Evolutionary conservation across 2,888 invertebrate genomes (phyloP).

Genomic region (Nomada fucata): DNA sequence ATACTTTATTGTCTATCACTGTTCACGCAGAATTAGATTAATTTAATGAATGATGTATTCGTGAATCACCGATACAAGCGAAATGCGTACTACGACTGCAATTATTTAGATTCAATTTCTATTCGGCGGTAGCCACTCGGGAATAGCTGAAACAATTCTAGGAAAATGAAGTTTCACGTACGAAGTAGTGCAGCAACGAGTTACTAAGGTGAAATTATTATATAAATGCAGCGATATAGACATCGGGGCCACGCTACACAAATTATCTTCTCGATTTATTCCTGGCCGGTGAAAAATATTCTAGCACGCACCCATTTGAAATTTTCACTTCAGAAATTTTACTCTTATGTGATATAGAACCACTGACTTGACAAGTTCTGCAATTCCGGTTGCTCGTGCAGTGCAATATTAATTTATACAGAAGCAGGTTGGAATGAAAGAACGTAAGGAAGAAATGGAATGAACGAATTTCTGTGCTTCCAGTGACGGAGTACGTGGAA

Average conservation of each 20-base stretch:
- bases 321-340: neutral
- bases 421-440: neutral
- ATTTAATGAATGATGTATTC: neutral
- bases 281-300: constrained; percentile 34
- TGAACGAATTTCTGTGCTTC: neutral
- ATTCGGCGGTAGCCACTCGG: too few relatives aligned
- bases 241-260: constrained; percentile 54
- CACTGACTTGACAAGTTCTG: constrained; percentile 40
- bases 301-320: constrained; percentile 24
- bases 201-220: constrained; percentile 62
- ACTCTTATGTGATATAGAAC: constrained; percentile 1
- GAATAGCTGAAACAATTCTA: too few relatives aligned
- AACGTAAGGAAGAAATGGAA: neutral
- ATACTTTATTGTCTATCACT: neutral
- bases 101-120: too few relatives aligned
- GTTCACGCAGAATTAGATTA: neutral
- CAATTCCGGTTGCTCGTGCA: constrained; percentile 37
- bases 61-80: too few relatives aligned
- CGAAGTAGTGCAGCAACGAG: constrained; percentile 33
- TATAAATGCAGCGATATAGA: constrained; percentile 59
- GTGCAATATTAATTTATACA: neutral
- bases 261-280: constrained; percentile 37
- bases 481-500: neutral
- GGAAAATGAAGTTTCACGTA: constrained; percentile 31
- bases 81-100: too few relatives aligned